Base-by-base conservation (phyloP, 2,113 vertebrate species). In the Brachyhypopomus occidentalis region DNA sequence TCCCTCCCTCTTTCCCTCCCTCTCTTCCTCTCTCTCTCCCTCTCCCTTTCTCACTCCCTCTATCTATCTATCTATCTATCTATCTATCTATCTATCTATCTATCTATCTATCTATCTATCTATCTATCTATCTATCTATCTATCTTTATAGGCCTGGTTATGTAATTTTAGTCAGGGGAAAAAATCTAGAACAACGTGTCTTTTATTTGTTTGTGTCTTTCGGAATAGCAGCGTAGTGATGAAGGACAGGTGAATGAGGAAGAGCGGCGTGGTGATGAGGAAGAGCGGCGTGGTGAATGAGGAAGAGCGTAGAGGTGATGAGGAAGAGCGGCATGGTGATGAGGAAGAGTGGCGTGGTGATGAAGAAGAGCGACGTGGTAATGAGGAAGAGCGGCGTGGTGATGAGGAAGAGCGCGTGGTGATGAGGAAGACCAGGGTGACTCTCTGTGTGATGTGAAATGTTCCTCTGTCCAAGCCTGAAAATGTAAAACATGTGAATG, bases 401-500 rank as follows among this genome's bases (percentile, higher is more conserved):
- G 92, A 93, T 93, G 91, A 93, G 88, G 84, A 86, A 83, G 87
- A 87, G 87, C 52, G 87, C 87, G 89, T 86, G 12, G 41, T 70
- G 92, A 93, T 93, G 91, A 93, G 88, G 84, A 86, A 83, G 87
- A 87, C 86, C 52, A 84, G 90, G 88, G 92, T 89, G 90, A 89
- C 87, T 91, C 71, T 73, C 72, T 80, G 79, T 87, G 87, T 91
- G 91, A 89, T 92, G 92, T 92, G 88, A 93, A 91, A 93, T 91
- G 91, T 92, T 92, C 93, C 87, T 86, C 85, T 87, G 85, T 84
- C 87, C 84, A 84, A 89, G 87, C 76, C 67, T 85, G 90, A 89
- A 93, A 92, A 93, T 92, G 89, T 88, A 89, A 92, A 94, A 92
- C 92, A 93, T 84, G 89, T 91, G 89, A 92, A 88, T 72, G 85